These are phyloP conservation scores for Holotrichia oblita DNA, from an alignment of 1,140 invertebrate species.

Conservation along the genomic window DNA sequence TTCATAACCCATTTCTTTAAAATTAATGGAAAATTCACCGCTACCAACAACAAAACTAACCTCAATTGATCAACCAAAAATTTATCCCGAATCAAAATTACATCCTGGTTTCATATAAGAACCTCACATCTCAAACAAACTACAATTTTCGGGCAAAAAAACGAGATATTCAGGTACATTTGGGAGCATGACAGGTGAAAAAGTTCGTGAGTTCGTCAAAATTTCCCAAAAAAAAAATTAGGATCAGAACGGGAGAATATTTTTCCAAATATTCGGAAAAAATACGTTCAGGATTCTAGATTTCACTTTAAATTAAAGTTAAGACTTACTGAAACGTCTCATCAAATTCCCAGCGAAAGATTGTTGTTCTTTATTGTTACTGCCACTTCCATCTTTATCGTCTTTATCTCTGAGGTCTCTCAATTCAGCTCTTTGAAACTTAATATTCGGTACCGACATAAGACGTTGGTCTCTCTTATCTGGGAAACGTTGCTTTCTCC, in stretches of 20 bases:
- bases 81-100: neutral
- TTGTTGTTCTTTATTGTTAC: conserved; percentile 62
- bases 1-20: too few relatives aligned
- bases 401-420: conserved; percentile 62
- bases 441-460: conserved; percentile 81
- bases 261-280: too few relatives aligned
- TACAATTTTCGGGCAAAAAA: neutral
- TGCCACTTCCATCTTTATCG: conserved; percentile 52
- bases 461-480: conserved; percentile 73
- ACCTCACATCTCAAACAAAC: neutral
- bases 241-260: neutral
- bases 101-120: conserved; percentile 10
- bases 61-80: too few relatives aligned
- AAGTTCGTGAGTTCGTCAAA: neutral
- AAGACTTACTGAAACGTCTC: conserved; percentile 87
- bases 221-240: neutral
- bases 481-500: conserved; percentile 65
- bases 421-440: conserved; percentile 64
- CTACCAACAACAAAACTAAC: too few relatives aligned
- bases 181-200: neutral
- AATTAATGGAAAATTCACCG: too few relatives aligned
- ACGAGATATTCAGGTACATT: neutral
- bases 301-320: conserved; percentile 50
- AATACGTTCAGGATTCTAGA: too few relatives aligned
- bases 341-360: conserved; percentile 78